phyloP scores from a whole-genome alignment of 2,797 vertebrate genomes.

The Spinus pinus region DNA sequence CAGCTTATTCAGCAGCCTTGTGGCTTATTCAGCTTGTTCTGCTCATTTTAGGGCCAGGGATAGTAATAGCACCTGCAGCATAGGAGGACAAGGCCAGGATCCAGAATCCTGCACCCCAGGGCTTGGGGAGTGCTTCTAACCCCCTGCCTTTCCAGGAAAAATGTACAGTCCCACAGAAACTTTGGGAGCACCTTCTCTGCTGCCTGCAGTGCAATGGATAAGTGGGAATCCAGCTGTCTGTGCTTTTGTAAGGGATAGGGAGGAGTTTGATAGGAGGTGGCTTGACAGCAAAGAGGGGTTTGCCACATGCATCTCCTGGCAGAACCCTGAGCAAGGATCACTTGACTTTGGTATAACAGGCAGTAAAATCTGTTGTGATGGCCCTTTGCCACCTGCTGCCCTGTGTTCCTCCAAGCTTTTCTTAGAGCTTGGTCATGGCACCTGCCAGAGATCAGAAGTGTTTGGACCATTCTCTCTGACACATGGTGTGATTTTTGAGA shows the following conservation, averaged over 20 bases:
- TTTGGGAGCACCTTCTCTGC: not conserved
- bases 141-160: not conserved
- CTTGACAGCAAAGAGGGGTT: not conserved
- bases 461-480: not conserved
- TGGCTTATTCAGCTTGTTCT: not conserved
- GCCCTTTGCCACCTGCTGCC: not conserved
- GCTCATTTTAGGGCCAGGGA: not conserved
- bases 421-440: not conserved
- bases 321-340: not conserved
- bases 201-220: not conserved
- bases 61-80: not conserved
- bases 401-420: not conserved
- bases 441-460: not conserved
- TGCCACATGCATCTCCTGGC: not conserved
- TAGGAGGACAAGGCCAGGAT: not conserved
- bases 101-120: not conserved
- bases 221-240: not conserved
- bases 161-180: not conserved
- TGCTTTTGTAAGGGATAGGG: not conserved
- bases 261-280: not conserved
- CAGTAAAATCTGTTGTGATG: not conserved
- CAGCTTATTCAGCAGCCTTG: not conserved
- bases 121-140: not conserved
- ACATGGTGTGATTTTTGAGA: not conserved
- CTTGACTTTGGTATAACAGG: not conserved